Percentiles rank a stretch among this genome's conserved stretches.
These are phyloP conservation scores for Prunella himalayana DNA, from an alignment of 2,113 vertebrate genomes.

Conservation along the genomic window DNA sequence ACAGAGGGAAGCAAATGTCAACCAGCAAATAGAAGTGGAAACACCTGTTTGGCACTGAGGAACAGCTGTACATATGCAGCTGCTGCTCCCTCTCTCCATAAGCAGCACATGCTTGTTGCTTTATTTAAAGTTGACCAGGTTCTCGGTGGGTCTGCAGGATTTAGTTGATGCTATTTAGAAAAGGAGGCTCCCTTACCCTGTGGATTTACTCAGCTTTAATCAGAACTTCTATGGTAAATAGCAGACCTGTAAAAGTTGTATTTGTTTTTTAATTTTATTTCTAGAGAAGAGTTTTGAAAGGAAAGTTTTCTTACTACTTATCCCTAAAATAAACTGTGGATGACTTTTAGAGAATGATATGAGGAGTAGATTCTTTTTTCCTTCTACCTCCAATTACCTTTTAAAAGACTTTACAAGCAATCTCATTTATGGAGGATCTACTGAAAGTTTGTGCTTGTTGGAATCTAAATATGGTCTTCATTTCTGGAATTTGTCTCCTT, in stretches of 20 bases:
- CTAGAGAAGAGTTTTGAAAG: not conserved
- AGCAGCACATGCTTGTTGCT: not conserved
- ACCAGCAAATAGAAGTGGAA: not conserved
- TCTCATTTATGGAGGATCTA: not conserved
- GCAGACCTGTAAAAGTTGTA: not conserved
- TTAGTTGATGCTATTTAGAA: slow-evolving; percentile 32
- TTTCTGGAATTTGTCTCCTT: not conserved
- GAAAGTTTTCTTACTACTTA: not conserved
- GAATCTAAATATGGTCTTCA: not conserved
- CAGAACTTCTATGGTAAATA: slow-evolving; percentile 15
- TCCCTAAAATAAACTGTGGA: not conserved
- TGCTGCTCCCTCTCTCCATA: not conserved
- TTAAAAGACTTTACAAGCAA: not conserved
- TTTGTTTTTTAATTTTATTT: slow-evolving; percentile 8
- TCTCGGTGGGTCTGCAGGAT: not conserved
- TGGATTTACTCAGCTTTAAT: slow-evolving; percentile 20
- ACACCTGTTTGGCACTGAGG: not conserved
- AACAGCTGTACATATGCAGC: slow-evolving; percentile 15
- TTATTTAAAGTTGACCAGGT: not conserved
- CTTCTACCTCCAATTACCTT: not conserved
- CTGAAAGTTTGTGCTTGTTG: not conserved
- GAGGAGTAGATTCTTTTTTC: not conserved
- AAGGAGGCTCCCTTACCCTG: not conserved
- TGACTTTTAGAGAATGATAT: not conserved
- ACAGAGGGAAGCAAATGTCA: slow-evolving; percentile 13